Conservation (phyloP, 1,140 invertebrate species). For the Diachasma alloeum region DNA sequence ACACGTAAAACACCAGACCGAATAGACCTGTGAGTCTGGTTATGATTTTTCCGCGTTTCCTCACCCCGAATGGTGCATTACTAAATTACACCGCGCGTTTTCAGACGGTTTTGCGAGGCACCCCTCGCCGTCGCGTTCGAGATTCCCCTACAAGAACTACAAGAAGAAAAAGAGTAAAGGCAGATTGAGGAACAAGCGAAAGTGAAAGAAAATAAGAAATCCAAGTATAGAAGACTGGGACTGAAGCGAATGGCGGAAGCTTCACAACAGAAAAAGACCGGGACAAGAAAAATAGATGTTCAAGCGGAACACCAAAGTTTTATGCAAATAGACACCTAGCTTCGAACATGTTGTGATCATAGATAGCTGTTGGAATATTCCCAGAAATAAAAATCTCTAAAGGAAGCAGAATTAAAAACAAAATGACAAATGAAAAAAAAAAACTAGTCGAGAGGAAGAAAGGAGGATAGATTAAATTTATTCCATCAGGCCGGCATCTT, state of each 20-base stretch:
- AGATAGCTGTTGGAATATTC: too few species aligned
- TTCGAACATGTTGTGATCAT: too few species aligned
- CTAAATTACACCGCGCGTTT: constrained; percentile 51
- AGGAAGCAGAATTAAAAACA: background rate
- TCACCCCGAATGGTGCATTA: constrained; percentile 45
- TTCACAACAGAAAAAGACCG: too few species aligned
- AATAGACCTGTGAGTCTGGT: background rate
- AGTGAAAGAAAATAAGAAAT: background rate
- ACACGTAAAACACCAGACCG: background rate
- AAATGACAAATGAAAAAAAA: too few species aligned
- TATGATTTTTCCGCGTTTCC: constrained; percentile 35
- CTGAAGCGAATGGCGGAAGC: too few species aligned
- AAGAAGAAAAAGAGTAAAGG: background rate
- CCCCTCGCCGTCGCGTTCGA: background rate
- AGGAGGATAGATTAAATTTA: background rate
- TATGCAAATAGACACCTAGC: too few species aligned
- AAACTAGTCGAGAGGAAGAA: background rate
- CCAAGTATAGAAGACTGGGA: too few species aligned
- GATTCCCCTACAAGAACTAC: background rate
- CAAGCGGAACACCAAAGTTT: too few species aligned
- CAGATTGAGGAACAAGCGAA: background rate
- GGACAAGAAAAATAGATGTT: too few species aligned
- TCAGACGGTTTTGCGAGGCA: constrained; percentile 30
- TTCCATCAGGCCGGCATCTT: constrained; percentile 3
- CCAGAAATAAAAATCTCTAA: background rate